Conservation (phyloP, 2,113 vertebrate genomes). For the Furnarius figulus region DNA sequence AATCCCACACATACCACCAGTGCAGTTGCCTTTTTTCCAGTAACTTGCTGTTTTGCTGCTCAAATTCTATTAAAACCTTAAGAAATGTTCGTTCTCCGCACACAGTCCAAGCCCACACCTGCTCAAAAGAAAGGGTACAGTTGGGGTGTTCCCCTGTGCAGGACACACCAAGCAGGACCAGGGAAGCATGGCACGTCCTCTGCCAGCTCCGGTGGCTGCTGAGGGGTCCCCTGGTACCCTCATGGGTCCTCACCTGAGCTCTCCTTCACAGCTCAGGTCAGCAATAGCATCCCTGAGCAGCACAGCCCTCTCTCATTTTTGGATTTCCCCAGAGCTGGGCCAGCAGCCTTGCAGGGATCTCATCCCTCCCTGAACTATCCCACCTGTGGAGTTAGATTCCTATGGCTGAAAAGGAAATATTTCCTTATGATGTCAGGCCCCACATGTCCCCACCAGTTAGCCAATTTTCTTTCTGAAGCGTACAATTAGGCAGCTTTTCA, state of each 20-base stretch:
- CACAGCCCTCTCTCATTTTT: neutral
- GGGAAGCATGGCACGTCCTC: rapidly evolving
- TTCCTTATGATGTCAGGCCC: neutral
- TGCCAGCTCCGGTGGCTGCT: neutral
- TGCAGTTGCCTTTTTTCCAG: neutral
- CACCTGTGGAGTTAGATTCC: neutral
- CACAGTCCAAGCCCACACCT: rapidly evolving
- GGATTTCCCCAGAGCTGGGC: neutral
- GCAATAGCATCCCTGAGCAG: rapidly evolving
- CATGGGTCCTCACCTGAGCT: neutral
- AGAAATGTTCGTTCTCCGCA: rapidly evolving
- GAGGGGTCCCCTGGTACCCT: rapidly evolving
- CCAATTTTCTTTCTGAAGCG: neutral
- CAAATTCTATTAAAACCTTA: neutral
- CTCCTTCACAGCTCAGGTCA: neutral
- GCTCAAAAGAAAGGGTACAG: rapidly evolving
- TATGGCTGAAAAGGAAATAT: neutral
- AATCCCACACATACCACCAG: too few relatives aligned
- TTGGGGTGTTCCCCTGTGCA: neutral
- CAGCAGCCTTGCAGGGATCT: neutral
- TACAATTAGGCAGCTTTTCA: neutral
- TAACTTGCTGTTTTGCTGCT: neutral
- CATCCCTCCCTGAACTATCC: neutral
- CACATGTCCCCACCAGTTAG: rapidly evolving
- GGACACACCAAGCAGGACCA: neutral